A percentile compares a stretch with the other conserved stretches of the same genome.
These are phyloP conservation scores for Gonocerus acuteangulatus DNA, from an alignment of 2,888 invertebrate species.

Conservation along the genomic window DNA sequence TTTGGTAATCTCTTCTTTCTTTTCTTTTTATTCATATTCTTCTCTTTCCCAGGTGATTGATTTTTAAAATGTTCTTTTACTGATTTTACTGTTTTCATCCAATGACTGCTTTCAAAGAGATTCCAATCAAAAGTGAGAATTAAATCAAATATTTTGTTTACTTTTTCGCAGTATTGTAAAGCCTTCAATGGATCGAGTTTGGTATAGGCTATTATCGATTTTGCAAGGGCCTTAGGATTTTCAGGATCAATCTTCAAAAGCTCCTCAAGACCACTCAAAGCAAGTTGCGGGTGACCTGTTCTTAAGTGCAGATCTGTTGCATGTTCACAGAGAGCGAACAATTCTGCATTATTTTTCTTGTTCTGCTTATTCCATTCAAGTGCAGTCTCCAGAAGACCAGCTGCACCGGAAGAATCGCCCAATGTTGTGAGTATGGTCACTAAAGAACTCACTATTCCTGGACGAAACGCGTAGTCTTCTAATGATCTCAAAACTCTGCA, in stretches of 20 bases:
- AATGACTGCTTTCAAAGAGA: slow-evolving; percentile 73
- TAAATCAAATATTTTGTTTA: slow-evolving; percentile 58
- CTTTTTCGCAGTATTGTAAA: slow-evolving; percentile 56
- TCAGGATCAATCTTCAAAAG: slow-evolving; percentile 64
- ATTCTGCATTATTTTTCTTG: slow-evolving; percentile 49
- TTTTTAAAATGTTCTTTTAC: slow-evolving; percentile 68
- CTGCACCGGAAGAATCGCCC: slow-evolving; percentile 67
- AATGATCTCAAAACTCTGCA: slow-evolving; percentile 61
- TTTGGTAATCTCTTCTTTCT: slow-evolving; percentile 75
- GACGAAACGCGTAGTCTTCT: slow-evolving; percentile 61
- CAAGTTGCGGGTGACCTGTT: slow-evolving; percentile 64
- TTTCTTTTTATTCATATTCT: slow-evolving; percentile 44
- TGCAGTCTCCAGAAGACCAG: slow-evolving; percentile 68
- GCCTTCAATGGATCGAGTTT: slow-evolving; percentile 72
- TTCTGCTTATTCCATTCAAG: slow-evolving; percentile 80
- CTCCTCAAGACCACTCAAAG: slow-evolving; percentile 74
- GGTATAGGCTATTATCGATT: slow-evolving; percentile 83
- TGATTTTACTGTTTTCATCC: slow-evolving; percentile 85
- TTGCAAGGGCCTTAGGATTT: slow-evolving; percentile 73
- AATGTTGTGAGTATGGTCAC: slow-evolving; percentile 75
- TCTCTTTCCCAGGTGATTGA: slow-evolving; percentile 53
- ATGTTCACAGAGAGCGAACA: slow-evolving; percentile 76
- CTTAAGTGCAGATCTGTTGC: slow-evolving; percentile 76
- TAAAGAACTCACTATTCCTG: slow-evolving; percentile 75
- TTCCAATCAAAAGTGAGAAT: slow-evolving; percentile 69